Percentiles rank a stretch among this genome's conserved stretches.
Evolutionary conservation across 2,888 invertebrate genomes (phyloP).

Genomic region (Lycia hirtaria): DNA sequence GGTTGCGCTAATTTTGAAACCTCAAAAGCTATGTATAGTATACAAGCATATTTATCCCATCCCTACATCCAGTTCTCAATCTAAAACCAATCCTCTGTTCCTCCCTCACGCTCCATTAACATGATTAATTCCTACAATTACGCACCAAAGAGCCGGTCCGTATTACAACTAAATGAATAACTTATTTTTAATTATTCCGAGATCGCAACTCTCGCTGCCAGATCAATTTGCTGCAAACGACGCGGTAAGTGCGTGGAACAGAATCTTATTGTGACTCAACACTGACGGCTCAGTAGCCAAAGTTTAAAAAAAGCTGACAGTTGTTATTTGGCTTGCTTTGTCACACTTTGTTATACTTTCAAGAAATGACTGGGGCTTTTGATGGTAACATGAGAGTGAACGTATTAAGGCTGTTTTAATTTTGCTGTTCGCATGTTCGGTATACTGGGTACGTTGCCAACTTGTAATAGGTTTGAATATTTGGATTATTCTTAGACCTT

Average conservation of each 20-base stretch:
- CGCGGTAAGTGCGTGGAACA: conserved; percentile 41
- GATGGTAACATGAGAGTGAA: too few species aligned
- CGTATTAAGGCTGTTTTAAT: too few species aligned
- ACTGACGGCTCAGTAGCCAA: neutral
- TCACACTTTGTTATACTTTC: too few species aligned
- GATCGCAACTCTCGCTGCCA: conserved; percentile 60
- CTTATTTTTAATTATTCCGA: conserved; percentile 83
- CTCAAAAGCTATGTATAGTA: too few species aligned
- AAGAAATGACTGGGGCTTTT: too few species aligned
- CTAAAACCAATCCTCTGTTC: conserved; percentile 73
- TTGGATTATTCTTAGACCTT: too few species aligned
- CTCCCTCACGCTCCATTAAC: conserved; percentile 76
- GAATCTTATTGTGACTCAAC: conserved; percentile 36
- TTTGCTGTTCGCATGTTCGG: too few species aligned
- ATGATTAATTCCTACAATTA: conserved; percentile 82
- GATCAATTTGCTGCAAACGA: conserved; percentile 57
- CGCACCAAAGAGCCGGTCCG: conserved; percentile 59
- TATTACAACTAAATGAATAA: conserved; percentile 76
- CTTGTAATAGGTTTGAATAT: too few species aligned
- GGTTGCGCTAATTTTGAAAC: too few species aligned
- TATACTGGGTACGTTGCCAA: too few species aligned
- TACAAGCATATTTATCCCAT: conserved; percentile 26
- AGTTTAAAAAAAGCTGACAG: too few species aligned
- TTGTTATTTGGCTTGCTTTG: too few species aligned
- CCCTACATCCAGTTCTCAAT: conserved; percentile 51